Evolutionary conservation across 2,888 invertebrate species (phyloP), one percentile per base, ranked within the genome.

Genomic region (Tenthredo amoena): DNA sequence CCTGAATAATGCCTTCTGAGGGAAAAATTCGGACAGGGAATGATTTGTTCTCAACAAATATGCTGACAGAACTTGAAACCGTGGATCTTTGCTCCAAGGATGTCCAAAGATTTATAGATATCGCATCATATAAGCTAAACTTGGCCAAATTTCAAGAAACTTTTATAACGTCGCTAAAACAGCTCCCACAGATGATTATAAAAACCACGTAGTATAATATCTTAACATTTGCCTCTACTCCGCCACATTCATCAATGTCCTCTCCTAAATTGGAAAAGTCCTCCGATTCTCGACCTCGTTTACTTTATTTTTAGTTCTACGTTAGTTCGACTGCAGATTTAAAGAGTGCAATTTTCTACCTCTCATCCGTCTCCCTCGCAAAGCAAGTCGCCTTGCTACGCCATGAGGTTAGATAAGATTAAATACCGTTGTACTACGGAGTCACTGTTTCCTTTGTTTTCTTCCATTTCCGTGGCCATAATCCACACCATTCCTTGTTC

Each of bases 401-500:
- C 18, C 34, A 7, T 34, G 68, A 34, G 34, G 68, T 68, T 68
- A 43, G 74, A 74, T 74, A 74, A 74, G 74, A 74, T 74, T 74
- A 74, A 74, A 74, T 43, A 43, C 74, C 74, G 74, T 74, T 74
- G 74, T 74, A 40, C 43, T 74, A 21, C 43, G 43, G 43, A 74
- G 43, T 74, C 74, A 74, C 43, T 9, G 12, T 40, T 62, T 43
- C 37, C 74, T 74, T 74, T 74, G 74, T 40, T 74, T 74, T 68
- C 68, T 68, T 34, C 68, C 68, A 68, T 74, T 40, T 43, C 40
- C 43, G 26, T 43, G 43, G 40, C 74, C 74, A 74, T 74, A 74
- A 74, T 74, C 74, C 74, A 18, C 43, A n/a, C 87, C 87, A 89
- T 89, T 89, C 89, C 85, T 85, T 83, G 62, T 77, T 84, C 79